Evolutionary conservation across 2,797 vertebrate genomes (phyloP), one percentile per base, ranked within the genome.

Genomic region (Cyclopterus lumpus): DNA sequence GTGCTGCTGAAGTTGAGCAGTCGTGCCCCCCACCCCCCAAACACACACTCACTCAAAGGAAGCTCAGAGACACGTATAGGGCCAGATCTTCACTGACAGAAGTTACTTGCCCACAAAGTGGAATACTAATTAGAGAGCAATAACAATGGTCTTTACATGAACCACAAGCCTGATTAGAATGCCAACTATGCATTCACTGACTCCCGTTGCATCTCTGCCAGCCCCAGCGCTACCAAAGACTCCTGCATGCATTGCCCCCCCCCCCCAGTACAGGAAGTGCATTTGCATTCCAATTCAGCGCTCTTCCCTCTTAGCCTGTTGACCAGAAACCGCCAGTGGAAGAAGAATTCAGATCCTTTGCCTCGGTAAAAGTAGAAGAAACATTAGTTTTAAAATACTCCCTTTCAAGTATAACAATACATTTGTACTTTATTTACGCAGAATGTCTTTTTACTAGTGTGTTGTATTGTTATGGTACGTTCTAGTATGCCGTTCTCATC

Each of bases 121-220:
- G 75, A 80, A 86, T 73, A 66, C 73, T 78, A 74, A 83, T 79
- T 57, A 67, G 79, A 70, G 67, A 48, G 62, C 71, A 42, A 74
- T 75, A 83, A 88, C 86, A 88, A 84, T 79, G 66, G 79, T 70
- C 80, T 84, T 83, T 82, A 89, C 71, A 79, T 85, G 34, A 81
- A 90, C 65, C 81, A 36, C 80, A 82, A 38, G 82, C 88, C 89
- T 92, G 93, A 87, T 79, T 77, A 74, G 88, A 90, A 92, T 93
- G 81, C 62, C 77, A 93, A 92, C 83, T 77, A 87, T 77, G 86
- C 61, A 34, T 78, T 71, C 64, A 55, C 77, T 81, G 76, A 66
- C 75, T 75, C 63, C 71, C 16, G 59, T 76, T 62, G 76, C 74
- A 34, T 83, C 81, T 73, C 79, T 87, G 80, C 83, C 77, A 87